Evolutionary conservation across 1,140 invertebrate genomes (phyloP).

Genomic region (Holotrichia oblita): DNA sequence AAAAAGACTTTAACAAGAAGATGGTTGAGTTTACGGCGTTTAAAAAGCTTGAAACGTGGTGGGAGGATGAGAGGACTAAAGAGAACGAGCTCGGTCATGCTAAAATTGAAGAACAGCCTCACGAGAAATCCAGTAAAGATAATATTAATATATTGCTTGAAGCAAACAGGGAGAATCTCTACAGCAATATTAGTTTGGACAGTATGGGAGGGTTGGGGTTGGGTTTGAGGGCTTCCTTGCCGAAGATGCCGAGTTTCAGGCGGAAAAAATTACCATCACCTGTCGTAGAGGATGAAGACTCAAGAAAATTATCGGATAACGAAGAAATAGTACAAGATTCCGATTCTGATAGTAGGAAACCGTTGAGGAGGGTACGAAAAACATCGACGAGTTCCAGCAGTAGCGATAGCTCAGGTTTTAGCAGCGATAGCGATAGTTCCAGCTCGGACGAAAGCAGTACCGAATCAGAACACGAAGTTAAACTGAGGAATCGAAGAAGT

Average conservation of each 20-base stretch:
- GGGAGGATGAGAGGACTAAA: constrained; percentile 81
- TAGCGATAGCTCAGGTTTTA: constrained; percentile 57
- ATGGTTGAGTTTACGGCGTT: no score
- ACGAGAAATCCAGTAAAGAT: constrained; percentile 53
- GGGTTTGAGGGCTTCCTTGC: constrained; percentile 91
- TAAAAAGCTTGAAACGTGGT: no score
- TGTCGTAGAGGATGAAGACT: constrained; percentile 76
- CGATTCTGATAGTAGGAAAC: constrained; percentile 50
- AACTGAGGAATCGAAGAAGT: constrained; percentile 41
- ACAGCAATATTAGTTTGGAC: constrained; percentile 61
- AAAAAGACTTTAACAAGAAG: no score
- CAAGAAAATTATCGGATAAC: constrained; percentile 68
- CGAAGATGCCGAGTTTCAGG: constrained; percentile 95
- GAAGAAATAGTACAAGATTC: constrained; percentile 74
- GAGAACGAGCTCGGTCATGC: constrained; percentile 60
- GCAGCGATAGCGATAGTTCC: constrained; percentile 50
- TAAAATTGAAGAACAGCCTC: background rate
- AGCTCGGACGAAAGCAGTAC: no score
- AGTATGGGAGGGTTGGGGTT: constrained; percentile 72
- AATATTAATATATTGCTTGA: constrained; percentile 64
- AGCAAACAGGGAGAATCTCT: constrained; percentile 62
- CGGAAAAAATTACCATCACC: constrained; percentile 83
- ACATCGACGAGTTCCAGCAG: constrained; percentile 61
- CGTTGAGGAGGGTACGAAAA: constrained; percentile 48
- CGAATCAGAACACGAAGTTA: no score